Base-by-base conservation (phyloP, 2,888 invertebrate species). In the Stenichneumon culpator region DNA sequence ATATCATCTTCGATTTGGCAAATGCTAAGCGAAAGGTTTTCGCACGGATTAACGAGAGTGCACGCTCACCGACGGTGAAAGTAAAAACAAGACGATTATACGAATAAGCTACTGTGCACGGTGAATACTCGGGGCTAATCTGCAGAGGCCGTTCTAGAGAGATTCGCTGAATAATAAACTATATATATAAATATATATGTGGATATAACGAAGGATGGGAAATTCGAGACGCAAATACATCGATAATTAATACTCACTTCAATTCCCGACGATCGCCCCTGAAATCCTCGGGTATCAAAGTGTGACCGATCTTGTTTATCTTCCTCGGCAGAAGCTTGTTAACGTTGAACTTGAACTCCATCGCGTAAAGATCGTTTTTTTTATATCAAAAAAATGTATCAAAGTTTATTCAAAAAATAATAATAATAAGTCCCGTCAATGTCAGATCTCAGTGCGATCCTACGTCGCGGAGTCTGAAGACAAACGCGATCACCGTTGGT, bases 281-380 rank as follows among this genome's bases (percentile, higher is more conserved):
- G 79, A 94, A 94, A 77, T 92, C 92, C 81, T 93, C 93, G 16
- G 93, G 93, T 70, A 93, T 86, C 39, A 94, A 90, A 44, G 90
- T 93, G 54, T 93, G 93, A 65, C 92, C 92, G 86, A 93, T 92
- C 90, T 93, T 93, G 90, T 93, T 94, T 88, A 94, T 93, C 86
- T 91, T 92, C 86, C 90, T 91, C 19, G 93, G 93, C 78, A 94
- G 85, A 44, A 94, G 90, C 86, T 90, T 92, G 87, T 93, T 93
- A 60, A 94, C 89, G 89, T 93, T 92, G 89, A 93, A 94, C 86
- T 92, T 92, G 88, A 93, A 94, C 89, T 94, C 93, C 94, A 94
- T 94, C 65, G 87, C 82, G 69, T 11, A 0, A 3, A 47, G 19
- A n/a, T 16, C 22, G 14, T 65, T 69, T 54, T 44, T n/a, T 32